Base-by-base conservation (phyloP, 2,113 vertebrate species). In the Centrocercus urophasianus region DNA sequence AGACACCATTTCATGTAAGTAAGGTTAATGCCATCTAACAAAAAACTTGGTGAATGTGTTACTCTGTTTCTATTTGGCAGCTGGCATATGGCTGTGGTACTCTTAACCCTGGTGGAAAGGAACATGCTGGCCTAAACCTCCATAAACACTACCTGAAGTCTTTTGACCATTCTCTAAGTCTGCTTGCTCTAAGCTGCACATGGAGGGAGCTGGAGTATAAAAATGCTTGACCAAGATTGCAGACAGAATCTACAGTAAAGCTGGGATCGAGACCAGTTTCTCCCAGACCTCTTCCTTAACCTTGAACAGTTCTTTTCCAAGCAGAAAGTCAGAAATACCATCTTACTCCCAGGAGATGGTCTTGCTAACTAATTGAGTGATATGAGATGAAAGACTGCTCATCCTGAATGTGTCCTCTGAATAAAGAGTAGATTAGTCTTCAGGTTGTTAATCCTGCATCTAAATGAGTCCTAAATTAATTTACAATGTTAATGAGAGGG, bases 401-500 rank as follows among this genome's bases (percentile, higher is more conserved):
- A 89, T 91, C 79, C 85, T 64, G 57, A 75, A 9, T 77, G 13
- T 83, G 76, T 86, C 72, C 79, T 83, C 69, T 81, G 89, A 74
- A 93, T 88, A 83, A 86, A 78, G 52, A 89, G 69, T 57, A 66
- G 73, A 67, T 93, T 83, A 91, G 61, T 90, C 69, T 77, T 95
- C 88, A 88, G 18, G 38, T 88, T 88, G 61, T 88, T 93, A 91
- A 93, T 95, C 83, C 73, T 88, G 56, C 83, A 84, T 94, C 90
- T 91, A 80, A 95, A 95, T 93, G 89, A 95, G 65, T 67, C 52
- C 52, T 71, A 91, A 93, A 94, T 95, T 83, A 88, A 94, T 95
- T 94, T 91, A 57, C 88, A 75, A 36, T 43, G 22, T 78, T 95
- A 93, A 94, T 78, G 75, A 86, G 69, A 42, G 73, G 57, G 79